phyloP scores from a whole-genome alignment of 2,888 invertebrate genomes.

The Ferdinandea cuprea region DNA sequence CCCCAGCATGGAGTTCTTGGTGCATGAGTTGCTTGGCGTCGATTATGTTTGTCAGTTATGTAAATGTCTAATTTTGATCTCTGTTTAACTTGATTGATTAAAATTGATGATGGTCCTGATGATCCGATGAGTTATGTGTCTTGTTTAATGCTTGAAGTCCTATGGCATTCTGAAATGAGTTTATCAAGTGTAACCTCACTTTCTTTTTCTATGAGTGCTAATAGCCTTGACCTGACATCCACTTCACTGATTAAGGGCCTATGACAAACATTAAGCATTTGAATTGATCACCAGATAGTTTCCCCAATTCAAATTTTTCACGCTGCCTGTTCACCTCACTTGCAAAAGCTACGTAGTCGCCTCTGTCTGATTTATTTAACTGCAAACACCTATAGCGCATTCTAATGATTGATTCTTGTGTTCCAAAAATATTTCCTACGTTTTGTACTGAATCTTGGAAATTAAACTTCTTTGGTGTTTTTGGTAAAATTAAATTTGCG shows the following conservation, averaged over 20 bases:
- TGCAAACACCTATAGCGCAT: slow-evolving; percentile 65
- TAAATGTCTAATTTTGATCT: neutral
- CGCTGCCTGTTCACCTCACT: slow-evolving; percentile 15
- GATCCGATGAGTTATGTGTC: slow-evolving; percentile 34
- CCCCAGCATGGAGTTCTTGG: slow-evolving; percentile 34
- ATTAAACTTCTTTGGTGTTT: slow-evolving; percentile 45
- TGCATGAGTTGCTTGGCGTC: neutral
- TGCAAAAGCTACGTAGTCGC: slow-evolving; percentile 52
- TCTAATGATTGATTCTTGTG: slow-evolving; percentile 60
- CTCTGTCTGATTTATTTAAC: slow-evolving; percentile 40
- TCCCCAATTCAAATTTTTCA: slow-evolving; percentile 21
- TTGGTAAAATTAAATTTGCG: slow-evolving; percentile 67
- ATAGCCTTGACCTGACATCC: slow-evolving; percentile 65
- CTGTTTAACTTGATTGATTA: neutral
- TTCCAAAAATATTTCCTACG: slow-evolving; percentile 63
- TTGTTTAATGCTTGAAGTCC: slow-evolving; percentile 30
- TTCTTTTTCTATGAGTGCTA: slow-evolving; percentile 45
- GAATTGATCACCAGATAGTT: slow-evolving; percentile 51
- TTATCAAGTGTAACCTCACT: slow-evolving; percentile 18
- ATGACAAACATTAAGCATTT: slow-evolving; percentile 69
- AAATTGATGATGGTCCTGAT: neutral
- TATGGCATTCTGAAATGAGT: slow-evolving; percentile 40
- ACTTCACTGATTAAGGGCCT: slow-evolving; percentile 66
- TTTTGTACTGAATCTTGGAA: slow-evolving; percentile 53
- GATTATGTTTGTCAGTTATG: slow-evolving; percentile 1